Conservation (phyloP, 2,797 vertebrate genomes). For the Picus viridis region DNA sequence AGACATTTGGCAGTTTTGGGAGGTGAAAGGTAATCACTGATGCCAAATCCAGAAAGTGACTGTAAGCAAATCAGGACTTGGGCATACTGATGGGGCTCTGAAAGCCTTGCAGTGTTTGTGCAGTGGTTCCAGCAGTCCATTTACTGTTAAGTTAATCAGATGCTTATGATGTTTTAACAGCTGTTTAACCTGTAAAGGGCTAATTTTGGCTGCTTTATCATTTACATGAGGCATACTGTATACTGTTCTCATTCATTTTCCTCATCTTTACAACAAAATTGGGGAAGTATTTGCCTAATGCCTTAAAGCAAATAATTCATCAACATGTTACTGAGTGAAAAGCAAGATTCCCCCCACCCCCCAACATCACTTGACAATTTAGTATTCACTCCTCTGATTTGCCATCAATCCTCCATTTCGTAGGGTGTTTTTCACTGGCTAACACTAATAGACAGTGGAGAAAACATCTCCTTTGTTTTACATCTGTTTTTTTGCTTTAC, state of each 20-base stretch:
- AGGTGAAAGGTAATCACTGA: background rate
- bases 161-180: background rate
- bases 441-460: background rate
- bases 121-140: background rate
- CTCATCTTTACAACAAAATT: background rate
- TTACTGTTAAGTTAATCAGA: background rate
- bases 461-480: background rate
- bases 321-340: background rate
- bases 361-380: background rate
- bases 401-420: background rate
- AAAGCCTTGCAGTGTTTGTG: background rate
- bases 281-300: background rate
- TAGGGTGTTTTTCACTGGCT: background rate
- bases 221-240: background rate
- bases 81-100: background rate
- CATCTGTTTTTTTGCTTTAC: background rate
- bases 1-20: background rate
- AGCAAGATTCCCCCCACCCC: no score
- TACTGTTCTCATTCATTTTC: background rate
- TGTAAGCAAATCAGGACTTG: background rate
- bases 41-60: background rate
- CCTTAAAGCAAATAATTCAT: background rate
- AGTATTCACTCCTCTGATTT: background rate
- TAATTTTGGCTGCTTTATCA: background rate
- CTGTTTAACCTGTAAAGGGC: background rate